These are phyloP conservation scores for Caenorhabditis inopinata DNA, from an alignment of 1,140 invertebrate genomes.

Conservation along the genomic window DNA sequence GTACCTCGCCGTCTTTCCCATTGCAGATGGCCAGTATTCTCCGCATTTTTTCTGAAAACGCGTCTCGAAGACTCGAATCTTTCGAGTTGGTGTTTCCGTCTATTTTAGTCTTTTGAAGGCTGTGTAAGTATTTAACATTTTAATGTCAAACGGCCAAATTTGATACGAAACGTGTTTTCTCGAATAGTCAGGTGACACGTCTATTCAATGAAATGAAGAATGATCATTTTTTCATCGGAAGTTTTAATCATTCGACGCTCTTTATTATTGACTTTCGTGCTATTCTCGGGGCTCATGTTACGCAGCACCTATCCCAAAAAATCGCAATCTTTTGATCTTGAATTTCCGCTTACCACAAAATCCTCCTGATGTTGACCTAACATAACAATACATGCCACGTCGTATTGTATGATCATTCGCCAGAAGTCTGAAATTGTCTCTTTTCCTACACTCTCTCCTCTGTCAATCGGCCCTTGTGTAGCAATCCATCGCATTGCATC, in stretches of 20 bases:
- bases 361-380: slow-evolving; percentile 12
- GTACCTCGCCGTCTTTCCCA: neutral
- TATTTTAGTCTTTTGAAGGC: neutral
- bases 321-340: too few species aligned
- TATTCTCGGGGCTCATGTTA: too few species aligned
- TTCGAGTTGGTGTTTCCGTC: neutral
- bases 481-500: slow-evolving; percentile 30
- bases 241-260: too few species aligned
- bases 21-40: slow-evolving; percentile 7
- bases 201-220: too few species aligned
- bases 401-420: slow-evolving; percentile 30
- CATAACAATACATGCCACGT: slow-evolving; percentile 5
- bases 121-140: neutral
- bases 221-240: too few species aligned
- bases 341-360: neutral
- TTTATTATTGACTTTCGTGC: too few species aligned
- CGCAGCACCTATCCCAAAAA: too few species aligned
- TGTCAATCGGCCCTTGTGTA: slow-evolving; percentile 30
- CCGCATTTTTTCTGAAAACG: slow-evolving; percentile 11
- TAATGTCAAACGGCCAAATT: neutral
- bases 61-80: neutral
- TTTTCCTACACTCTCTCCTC: neutral
- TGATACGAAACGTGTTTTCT: slow-evolving; percentile 23
- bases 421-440: slow-evolving; percentile 37
- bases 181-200: neutral